Percentiles rank a stretch among this genome's conserved stretches.
Conservation (phyloP, 2,888 invertebrate species). For the Drosophila austrosaltans region DNA sequence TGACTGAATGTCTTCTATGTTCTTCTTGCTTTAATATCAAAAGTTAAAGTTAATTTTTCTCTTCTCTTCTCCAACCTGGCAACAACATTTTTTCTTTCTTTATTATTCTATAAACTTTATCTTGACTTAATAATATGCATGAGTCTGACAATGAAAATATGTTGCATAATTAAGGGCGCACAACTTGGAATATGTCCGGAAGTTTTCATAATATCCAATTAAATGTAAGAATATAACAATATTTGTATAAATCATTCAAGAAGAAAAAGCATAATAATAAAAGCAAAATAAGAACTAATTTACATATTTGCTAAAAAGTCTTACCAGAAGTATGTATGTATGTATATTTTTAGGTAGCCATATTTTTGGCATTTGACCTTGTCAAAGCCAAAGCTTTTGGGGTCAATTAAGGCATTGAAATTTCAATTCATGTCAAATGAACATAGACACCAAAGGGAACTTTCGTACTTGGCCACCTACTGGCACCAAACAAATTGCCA, state of each 20-base stretch:
- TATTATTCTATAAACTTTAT: slow-evolving; percentile 25
- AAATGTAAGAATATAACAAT: not conserved
- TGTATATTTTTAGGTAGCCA: no score
- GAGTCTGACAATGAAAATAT: slow-evolving; percentile 22
- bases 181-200: not conserved
- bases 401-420: slow-evolving; percentile 26
- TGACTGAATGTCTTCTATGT: slow-evolving; percentile 18
- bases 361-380: not conserved
- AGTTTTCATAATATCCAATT: not conserved
- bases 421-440: slow-evolving; percentile 39
- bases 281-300: not conserved
- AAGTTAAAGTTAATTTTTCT: slow-evolving; percentile 15
- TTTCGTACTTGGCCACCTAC: slow-evolving; percentile 34
- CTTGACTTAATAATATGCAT: slow-evolving; percentile 35
- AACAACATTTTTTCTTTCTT: not conserved
- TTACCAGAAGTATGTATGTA: no score
- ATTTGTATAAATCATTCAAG: not conserved
- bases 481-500: slow-evolving; percentile 35
- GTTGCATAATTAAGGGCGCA: slow-evolving; percentile 27
- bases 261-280: not conserved
- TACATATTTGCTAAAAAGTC: slow-evolving; percentile 1
- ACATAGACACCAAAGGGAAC: slow-evolving; percentile 28
- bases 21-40: slow-evolving; percentile 12
- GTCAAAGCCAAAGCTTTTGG: not conserved
- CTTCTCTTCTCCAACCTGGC: not conserved